Evolutionary conservation across 2,113 vertebrate genomes (phyloP).

Genomic region (Ameiurus melas): DNA sequence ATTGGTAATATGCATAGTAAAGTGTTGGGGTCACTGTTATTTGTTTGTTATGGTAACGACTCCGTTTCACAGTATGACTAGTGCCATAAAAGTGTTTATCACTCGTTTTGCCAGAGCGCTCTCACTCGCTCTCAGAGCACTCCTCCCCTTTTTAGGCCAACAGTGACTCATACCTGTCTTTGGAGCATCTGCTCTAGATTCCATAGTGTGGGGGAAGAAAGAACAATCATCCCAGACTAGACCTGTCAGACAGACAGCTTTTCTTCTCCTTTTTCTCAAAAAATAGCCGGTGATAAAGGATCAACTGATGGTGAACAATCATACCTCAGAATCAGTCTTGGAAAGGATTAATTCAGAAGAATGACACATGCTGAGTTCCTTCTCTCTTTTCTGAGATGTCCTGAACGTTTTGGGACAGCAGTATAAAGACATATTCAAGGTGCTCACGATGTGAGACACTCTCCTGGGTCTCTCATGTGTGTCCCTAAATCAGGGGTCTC

Average conservation of each 20-base stretch:
- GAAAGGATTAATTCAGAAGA: slow-evolving; percentile 25
- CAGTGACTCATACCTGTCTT: slow-evolving; percentile 56
- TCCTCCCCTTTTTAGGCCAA: background rate
- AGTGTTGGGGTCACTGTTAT: slow-evolving; percentile 42
- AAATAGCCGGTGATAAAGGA: slow-evolving; percentile 50
- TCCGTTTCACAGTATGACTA: slow-evolving; percentile 49
- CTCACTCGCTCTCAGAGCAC: slow-evolving; percentile 7
- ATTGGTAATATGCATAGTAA: slow-evolving; percentile 31
- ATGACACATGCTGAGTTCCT: slow-evolving; percentile 5
- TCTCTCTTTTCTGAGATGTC: background rate
- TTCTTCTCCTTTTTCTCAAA: slow-evolving; percentile 47
- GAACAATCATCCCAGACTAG: slow-evolving; percentile 27
- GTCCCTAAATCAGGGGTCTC: too few species aligned
- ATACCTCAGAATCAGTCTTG: background rate
- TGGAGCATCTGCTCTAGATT: slow-evolving; percentile 51
- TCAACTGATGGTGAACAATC: slow-evolving; percentile 39
- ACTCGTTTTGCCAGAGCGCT: slow-evolving; percentile 10
- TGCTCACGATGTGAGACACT: background rate
- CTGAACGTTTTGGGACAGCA: background rate
- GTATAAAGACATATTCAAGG: background rate
- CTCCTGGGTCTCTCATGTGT: background rate
- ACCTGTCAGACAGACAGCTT: slow-evolving; percentile 37
- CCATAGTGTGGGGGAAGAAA: slow-evolving; percentile 44
- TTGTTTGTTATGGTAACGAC: slow-evolving; percentile 57
- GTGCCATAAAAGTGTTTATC: slow-evolving; percentile 42